A percentile compares a stretch with the other conserved stretches of the same genome.
These are phyloP conservation scores for Muscidifurax raptorellus DNA, from an alignment of 1,140 invertebrate species.

Conservation along the genomic window DNA sequence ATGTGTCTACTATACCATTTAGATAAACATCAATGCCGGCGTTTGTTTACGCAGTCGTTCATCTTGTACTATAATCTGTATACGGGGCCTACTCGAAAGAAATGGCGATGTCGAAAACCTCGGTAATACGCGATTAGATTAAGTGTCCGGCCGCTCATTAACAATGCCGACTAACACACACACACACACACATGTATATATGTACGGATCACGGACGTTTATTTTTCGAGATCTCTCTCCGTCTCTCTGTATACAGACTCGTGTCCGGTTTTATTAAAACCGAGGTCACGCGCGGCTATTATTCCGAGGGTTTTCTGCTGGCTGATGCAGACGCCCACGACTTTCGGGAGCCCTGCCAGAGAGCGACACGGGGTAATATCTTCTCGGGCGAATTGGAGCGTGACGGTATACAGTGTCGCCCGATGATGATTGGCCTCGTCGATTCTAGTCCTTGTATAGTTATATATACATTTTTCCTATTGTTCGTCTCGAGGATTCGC, in stretches of 20 bases:
- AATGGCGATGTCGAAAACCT: constrained; percentile 30
- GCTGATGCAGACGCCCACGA: neutral
- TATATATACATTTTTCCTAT: neutral
- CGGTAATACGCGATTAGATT: constrained; percentile 34
- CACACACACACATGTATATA: too few species aligned
- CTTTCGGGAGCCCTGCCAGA: neutral
- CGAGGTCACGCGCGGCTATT: neutral
- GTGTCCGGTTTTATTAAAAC: neutral
- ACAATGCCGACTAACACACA: neutral
- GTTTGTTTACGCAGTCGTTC: constrained; percentile 18
- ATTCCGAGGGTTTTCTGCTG: neutral
- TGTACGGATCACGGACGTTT: neutral
- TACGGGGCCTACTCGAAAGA: neutral
- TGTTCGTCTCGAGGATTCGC: neutral
- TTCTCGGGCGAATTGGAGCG: constrained; percentile 10
- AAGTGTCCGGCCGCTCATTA: constrained; percentile 23
- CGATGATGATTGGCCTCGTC: too few species aligned
- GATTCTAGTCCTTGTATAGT: too few species aligned
- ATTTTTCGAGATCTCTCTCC: neutral
- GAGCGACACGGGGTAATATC: neutral
- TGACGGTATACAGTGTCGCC: too few species aligned
- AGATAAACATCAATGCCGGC: constrained; percentile 30
- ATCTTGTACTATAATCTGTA: neutral
- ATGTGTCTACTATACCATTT: too few species aligned
- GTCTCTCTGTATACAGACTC: neutral